Evolutionary conservation across 2,888 invertebrate species (phyloP).

Genomic region (Nemapogon koenigi): DNA sequence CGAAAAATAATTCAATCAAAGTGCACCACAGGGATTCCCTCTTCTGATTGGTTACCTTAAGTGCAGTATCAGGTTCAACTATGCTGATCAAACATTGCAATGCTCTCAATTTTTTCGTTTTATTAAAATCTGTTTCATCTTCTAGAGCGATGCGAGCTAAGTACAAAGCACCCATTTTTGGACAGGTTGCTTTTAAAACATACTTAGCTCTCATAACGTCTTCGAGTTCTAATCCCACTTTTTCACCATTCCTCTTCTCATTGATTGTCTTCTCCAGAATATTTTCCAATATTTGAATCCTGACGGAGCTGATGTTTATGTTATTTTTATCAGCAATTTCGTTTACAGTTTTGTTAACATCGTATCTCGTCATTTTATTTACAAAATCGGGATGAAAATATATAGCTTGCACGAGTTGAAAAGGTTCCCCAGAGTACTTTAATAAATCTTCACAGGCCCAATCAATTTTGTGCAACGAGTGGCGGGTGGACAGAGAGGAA

Average conservation of each 20-base stretch:
- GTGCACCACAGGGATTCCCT: constrained; percentile 45
- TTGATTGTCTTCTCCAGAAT: constrained; percentile 37
- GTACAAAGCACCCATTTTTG: constrained; percentile 59
- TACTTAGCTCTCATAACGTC: constrained; percentile 54
- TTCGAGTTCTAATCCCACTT: constrained; percentile 32
- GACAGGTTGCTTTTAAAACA: constrained; percentile 55
- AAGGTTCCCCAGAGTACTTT: constrained; percentile 46
- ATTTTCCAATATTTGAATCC: constrained; percentile 55
- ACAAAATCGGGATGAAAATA: constrained; percentile 51
- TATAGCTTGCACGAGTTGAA: constrained; percentile 48
- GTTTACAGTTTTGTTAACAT: constrained; percentile 51
- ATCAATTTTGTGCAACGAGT: constrained; percentile 51
- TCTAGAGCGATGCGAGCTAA: constrained; percentile 55
- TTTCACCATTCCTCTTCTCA: constrained; percentile 24
- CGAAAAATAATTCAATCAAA: constrained; percentile 44
- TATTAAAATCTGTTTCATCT: constrained; percentile 50
- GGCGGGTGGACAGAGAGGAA: constrained; percentile 50
- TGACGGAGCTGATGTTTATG: constrained; percentile 49
- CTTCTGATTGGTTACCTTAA: constrained; percentile 48
- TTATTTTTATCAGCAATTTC: constrained; percentile 59
- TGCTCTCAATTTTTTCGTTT: constrained; percentile 51
- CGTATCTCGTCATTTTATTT: constrained; percentile 43
- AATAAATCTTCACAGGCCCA: constrained; percentile 55
- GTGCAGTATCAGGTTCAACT: constrained; percentile 47
- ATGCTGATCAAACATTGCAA: constrained; percentile 56